Evolutionary conservation across 2,797 vertebrate genomes (phyloP).

Genomic region (Chelon labrosus): DNA sequence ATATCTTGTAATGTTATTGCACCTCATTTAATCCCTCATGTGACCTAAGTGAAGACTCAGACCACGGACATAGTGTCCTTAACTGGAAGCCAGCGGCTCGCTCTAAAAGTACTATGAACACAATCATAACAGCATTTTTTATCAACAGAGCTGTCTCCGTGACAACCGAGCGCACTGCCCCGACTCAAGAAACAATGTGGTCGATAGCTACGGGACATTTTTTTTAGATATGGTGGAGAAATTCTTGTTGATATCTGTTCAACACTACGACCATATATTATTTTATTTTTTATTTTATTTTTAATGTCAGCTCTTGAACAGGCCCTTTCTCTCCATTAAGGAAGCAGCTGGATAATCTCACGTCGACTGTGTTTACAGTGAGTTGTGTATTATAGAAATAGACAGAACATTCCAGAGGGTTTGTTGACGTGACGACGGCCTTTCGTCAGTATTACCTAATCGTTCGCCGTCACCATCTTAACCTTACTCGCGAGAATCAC

Average conservation of each 20-base stretch:
- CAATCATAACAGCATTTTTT: not conserved
- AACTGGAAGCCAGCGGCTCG: not conserved
- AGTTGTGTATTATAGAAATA: slow-evolving; percentile 56
- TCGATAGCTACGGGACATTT: not conserved
- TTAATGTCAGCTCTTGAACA: not conserved
- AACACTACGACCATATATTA: not conserved
- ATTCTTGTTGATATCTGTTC: not conserved
- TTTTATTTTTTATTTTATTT: too few relatives aligned
- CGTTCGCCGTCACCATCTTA: slow-evolving; percentile 5
- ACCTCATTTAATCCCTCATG: not conserved
- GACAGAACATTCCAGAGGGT: slow-evolving; percentile 61
- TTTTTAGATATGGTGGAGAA: too few relatives aligned
- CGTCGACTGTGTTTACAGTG: slow-evolving; percentile 64
- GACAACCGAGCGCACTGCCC: slow-evolving; percentile 1
- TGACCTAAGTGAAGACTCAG: not conserved
- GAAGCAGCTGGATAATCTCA: slow-evolving; percentile 55
- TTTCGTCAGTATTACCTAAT: slow-evolving; percentile 45
- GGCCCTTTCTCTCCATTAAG: slow-evolving; percentile 29
- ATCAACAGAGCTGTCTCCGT: not conserved
- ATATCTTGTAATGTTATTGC: not conserved
- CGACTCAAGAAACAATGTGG: not conserved
- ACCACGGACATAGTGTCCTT: not conserved
- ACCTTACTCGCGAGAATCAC: slow-evolving; percentile 1
- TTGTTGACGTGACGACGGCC: slow-evolving; percentile 33
- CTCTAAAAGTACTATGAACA: not conserved